These are phyloP conservation scores for Drosophila prosaltans DNA, from an alignment of 1,140 invertebrate species.

Conservation along the genomic window DNA sequence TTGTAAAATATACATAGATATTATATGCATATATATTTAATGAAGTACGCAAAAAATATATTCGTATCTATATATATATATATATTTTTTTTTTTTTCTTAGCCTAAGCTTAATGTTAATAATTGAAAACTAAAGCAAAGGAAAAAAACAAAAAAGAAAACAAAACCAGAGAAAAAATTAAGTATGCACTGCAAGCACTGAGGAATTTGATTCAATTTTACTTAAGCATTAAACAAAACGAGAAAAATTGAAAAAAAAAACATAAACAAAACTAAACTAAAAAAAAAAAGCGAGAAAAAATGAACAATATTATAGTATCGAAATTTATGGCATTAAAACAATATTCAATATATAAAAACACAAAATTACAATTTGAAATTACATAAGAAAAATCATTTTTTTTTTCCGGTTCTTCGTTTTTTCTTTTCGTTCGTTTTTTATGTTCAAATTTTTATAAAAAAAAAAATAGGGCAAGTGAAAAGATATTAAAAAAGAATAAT, in stretches of 20 bases:
- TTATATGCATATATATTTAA: constrained; percentile 18
- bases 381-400: not conserved
- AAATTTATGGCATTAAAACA: constrained; percentile 17
- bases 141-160: constrained; percentile 16
- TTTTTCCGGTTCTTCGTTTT: not conserved
- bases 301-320: constrained; percentile 1
- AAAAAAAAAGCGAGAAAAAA: not conserved
- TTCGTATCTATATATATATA: not conserved
- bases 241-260: constrained; percentile 55
- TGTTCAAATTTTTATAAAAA: not conserved
- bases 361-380: constrained; percentile 2
- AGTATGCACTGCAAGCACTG: constrained; percentile 83
- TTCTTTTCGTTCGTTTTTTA: not conserved
- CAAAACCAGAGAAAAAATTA: constrained; percentile 58
- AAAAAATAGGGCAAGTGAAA: not conserved
- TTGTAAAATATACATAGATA: constrained; percentile 15
- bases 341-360: not conserved
- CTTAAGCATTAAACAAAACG: constrained; percentile 72
- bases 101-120: constrained; percentile 9
- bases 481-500: too few relatives aligned
- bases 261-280: not conserved
- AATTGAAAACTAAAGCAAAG: not conserved
- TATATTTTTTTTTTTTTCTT: not conserved
- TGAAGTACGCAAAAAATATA: constrained; percentile 21
- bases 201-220: constrained; percentile 83